Conservation (phyloP, 64 coral and sea anemone genomes). For the Pocillopora damicornis region DNA sequence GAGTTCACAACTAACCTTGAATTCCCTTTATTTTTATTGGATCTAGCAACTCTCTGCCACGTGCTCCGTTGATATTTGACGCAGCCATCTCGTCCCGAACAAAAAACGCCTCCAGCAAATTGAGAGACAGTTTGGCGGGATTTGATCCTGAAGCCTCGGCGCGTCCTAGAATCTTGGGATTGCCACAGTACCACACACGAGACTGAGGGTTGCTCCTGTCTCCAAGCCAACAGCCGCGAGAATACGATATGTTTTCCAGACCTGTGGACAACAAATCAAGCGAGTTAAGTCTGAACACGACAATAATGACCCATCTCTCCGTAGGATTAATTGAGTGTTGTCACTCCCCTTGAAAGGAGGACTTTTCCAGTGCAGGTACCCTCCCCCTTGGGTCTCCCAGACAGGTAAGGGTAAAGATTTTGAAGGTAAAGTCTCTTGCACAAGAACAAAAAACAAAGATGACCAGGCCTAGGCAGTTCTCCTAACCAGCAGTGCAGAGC, state of each 20-base stretch:
- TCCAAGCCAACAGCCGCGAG: conserved; percentile 81
- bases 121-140: conserved; percentile 84
- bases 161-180: conserved; percentile 68
- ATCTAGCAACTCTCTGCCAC: conserved; percentile 82
- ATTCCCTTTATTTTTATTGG: conserved; percentile 95
- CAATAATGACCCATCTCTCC: too few species aligned
- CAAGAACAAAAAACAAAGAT: neutral
- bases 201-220: conserved; percentile 42
- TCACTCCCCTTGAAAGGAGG: too few species aligned
- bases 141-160: conserved; percentile 81
- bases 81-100: conserved; percentile 91
- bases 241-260: conserved; percentile 36
- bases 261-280: conserved; percentile 3
- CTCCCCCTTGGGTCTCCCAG: too few species aligned
- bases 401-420: too few species aligned
- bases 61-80: conserved; percentile 86
- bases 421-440: too few species aligned
- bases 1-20: conserved; percentile 49
- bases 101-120: conserved; percentile 81
- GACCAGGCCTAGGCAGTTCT: too few species aligned
- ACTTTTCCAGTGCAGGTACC: too few species aligned
- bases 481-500: neutral
- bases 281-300: too few species aligned
- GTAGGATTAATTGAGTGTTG: too few species aligned
- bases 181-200: conserved; percentile 89